These are phyloP conservation scores for Fragum fragum DNA, from an alignment of 2,888 invertebrate species.

Conservation along the genomic window DNA sequence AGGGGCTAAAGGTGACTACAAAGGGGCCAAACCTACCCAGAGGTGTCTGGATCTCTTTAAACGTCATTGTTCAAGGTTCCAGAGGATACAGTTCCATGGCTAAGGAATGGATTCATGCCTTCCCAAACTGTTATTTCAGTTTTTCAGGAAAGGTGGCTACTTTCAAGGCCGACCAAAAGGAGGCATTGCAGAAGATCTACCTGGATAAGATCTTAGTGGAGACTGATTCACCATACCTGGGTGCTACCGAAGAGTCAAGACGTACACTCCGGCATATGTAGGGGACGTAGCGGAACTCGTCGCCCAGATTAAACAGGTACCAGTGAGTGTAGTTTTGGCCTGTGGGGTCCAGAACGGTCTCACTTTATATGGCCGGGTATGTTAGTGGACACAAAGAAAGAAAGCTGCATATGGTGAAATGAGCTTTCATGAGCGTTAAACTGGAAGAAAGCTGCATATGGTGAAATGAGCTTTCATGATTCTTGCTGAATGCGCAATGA, in stretches of 20 bases:
- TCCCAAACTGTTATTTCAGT: neutral
- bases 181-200: neutral
- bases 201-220: neutral
- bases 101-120: neutral
- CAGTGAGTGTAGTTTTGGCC: neutral
- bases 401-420: no score
- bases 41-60: no score
- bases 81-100: conserved; percentile 12
- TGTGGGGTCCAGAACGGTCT: neutral
- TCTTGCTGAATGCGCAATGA: no score
- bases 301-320: neutral
- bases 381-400: neutral
- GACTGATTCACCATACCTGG: neutral
- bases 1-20: neutral
- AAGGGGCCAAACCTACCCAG: neutral
- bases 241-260: neutral
- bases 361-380: neutral
- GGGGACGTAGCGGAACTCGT: conserved; percentile 3
- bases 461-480: no score
- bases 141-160: neutral
- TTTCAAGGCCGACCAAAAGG: conserved; percentile 2
- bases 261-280: conserved; percentile 2
- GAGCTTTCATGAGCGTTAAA: no score
- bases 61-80: conserved; percentile 1
- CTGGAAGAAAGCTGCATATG: no score